Evolutionary conservation across 2,888 invertebrate genomes (phyloP).

Genomic region (Cantharis flavilabris): DNA sequence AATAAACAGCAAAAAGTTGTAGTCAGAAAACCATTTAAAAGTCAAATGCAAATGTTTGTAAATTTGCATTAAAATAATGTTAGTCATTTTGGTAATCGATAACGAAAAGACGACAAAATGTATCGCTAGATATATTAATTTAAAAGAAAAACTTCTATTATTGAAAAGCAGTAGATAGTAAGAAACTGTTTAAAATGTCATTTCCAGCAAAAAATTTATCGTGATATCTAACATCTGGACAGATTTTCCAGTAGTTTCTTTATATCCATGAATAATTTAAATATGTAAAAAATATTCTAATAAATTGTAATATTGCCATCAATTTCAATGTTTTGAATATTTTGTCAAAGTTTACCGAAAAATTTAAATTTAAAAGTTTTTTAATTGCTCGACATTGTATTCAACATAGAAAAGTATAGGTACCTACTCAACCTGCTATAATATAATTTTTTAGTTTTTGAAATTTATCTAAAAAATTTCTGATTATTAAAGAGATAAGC

Average conservation of each 20-base stretch:
- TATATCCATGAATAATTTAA: constrained; percentile 21
- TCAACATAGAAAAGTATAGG: background rate
- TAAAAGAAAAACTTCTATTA: constrained; percentile 27
- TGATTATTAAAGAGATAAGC: background rate
- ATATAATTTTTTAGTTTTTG: background rate
- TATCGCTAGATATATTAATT: constrained; percentile 31
- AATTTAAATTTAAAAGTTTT: background rate
- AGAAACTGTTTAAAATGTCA: constrained; percentile 30
- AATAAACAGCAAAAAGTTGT: background rate
- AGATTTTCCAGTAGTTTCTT: constrained; percentile 28
- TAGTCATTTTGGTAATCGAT: background rate
- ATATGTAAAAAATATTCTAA: constrained; percentile 17
- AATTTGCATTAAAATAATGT: background rate
- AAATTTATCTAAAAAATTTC: background rate
- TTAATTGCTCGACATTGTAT: background rate
- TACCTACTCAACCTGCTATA: background rate
- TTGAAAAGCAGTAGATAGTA: constrained; percentile 31
- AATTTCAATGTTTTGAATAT: background rate
- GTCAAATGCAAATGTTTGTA: constrained; percentile 1
- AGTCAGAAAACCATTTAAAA: background rate
- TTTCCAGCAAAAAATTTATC: constrained; percentile 23
- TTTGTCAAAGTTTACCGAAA: background rate
- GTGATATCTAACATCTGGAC: constrained; percentile 25
- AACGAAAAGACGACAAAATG: constrained; percentile 8
- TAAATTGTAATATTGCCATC: background rate